These are phyloP conservation scores for Conus ventricosus DNA, from an alignment of 1,140 invertebrate genomes.

Conservation along the genomic window DNA sequence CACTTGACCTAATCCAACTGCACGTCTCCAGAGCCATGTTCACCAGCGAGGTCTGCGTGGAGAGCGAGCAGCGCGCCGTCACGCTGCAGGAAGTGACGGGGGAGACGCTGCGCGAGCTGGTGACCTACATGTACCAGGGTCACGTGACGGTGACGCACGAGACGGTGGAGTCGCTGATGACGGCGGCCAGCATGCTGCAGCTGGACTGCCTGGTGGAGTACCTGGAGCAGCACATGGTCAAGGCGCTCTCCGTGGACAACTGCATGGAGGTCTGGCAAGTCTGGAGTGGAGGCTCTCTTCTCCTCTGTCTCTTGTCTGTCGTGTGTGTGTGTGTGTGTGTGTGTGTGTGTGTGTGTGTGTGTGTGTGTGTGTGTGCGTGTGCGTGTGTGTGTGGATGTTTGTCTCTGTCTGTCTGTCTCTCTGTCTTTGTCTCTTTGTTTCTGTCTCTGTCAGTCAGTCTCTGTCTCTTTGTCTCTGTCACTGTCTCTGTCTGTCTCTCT, in stretches of 20 bases:
- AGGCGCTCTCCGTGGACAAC: constrained; percentile 52
- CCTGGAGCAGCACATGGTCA: constrained; percentile 58
- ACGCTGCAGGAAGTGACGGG: constrained; percentile 51
- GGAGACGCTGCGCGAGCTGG: constrained; percentile 43
- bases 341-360: no score
- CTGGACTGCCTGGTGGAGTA: constrained; percentile 52
- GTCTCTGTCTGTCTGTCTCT: no score
- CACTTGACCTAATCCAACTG: no score
- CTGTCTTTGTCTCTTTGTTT: no score
- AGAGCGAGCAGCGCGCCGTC: constrained; percentile 49
- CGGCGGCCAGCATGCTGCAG: constrained; percentile 63
- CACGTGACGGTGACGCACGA: constrained; percentile 55
- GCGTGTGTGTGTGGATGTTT: no score
- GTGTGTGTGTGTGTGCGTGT: no score
- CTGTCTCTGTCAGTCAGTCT: no score
- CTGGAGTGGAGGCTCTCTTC: no score
- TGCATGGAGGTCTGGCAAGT: constrained; percentile 52
- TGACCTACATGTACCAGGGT: constrained; percentile 64
- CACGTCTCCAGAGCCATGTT: constrained; percentile 18
- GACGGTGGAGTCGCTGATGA: constrained; percentile 63
- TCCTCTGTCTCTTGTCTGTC: no score
- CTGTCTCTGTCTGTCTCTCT: no score
- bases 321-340: no score
- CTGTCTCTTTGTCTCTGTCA: no score
- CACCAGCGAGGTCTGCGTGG: constrained; percentile 53